A percentile compares a stretch with the other conserved stretches of the same genome.
Conservation (phyloP, 2,113 vertebrate genomes). For the Tichodroma muraria region DNA sequence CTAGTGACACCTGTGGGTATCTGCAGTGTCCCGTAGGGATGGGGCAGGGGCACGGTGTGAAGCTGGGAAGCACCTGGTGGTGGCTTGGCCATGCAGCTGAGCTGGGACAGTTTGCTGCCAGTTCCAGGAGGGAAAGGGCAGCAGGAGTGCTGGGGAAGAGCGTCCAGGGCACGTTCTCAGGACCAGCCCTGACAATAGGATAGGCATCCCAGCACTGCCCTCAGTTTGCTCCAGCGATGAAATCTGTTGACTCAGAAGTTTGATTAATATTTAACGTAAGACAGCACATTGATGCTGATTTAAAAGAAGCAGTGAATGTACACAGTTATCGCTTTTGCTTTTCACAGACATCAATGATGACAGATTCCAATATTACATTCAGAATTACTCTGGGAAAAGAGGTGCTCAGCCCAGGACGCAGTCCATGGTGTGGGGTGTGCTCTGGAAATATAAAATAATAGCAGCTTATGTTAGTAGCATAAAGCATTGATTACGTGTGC, state of each 20-base stretch:
- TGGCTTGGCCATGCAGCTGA: neutral
- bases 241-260: neutral
- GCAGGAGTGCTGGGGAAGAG: neutral
- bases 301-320: neutral
- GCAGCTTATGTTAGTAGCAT: neutral
- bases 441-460: neutral
- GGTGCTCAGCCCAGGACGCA: neutral
- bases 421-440: neutral
- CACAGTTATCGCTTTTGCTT: neutral
- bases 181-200: neutral
- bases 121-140: neutral
- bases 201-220: neutral
- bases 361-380: neutral
- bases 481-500: neutral
- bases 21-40: neutral
- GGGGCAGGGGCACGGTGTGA: neutral
- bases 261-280: conserved; percentile 19
- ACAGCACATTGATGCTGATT: neutral
- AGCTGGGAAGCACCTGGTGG: neutral
- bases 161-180: rapidly evolving
- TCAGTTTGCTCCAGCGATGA: neutral
- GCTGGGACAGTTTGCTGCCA: neutral
- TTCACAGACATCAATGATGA: neutral
- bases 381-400: neutral
- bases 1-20: neutral